A percentile compares a stretch with the other conserved stretches of the same genome.
These are phyloP conservation scores for Protobothrops flavoviridis DNA, from an alignment of 2,113 vertebrate genomes.

Conservation along the genomic window DNA sequence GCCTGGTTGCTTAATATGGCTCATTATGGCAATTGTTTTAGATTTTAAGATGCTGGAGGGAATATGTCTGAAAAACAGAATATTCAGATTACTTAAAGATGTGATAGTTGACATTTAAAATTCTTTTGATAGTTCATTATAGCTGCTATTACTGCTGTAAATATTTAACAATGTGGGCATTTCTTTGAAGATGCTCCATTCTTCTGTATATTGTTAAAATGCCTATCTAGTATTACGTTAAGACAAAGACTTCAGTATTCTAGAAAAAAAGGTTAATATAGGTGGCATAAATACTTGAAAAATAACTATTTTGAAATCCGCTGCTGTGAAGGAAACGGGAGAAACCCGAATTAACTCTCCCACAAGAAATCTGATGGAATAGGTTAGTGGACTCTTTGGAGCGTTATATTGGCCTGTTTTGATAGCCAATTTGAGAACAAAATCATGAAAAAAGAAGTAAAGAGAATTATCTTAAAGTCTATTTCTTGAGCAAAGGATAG, in stretches of 20 bases:
- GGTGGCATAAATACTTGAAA: not conserved
- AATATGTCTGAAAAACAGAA: not conserved
- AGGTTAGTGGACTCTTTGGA: not conserved
- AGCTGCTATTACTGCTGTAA: not conserved
- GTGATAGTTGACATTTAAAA: not conserved
- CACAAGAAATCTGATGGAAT: not conserved
- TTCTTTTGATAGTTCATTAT: not conserved
- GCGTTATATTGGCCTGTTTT: not conserved
- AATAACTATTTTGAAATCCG: not conserved
- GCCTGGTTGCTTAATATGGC: not conserved
- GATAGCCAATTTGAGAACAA: not conserved
- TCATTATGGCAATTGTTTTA: not conserved
- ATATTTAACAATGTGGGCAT: not conserved
- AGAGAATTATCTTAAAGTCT: not conserved
- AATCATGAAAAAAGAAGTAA: not conserved
- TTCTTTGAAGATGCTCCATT: not conserved
- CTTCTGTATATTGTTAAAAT: not conserved
- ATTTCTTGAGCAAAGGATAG: not conserved
- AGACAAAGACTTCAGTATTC: not conserved
- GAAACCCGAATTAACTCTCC: not conserved
- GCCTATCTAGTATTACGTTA: not conserved
- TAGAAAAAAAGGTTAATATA: not conserved
- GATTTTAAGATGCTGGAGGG: not conserved
- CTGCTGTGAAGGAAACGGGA: not conserved
- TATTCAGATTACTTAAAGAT: not conserved